A percentile compares a stretch with the other conserved stretches of the same genome.
phyloP scores from a whole-genome alignment of 64 coral and sea anemone species.

The Actinia equina region DNA sequence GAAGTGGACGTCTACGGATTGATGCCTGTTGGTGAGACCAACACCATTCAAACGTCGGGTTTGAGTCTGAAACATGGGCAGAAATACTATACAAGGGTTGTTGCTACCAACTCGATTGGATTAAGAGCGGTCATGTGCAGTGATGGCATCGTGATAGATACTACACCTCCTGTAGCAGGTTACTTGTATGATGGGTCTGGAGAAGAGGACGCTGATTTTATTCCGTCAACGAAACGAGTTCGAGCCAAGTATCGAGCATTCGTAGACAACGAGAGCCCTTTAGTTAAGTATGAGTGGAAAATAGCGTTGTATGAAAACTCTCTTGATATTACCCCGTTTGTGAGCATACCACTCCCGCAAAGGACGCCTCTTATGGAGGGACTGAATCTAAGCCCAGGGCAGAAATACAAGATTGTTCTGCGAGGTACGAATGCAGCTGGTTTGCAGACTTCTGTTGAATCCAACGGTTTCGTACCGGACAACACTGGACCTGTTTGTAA shows the following conservation, averaged over 20 bases:
- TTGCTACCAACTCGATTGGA: constrained; percentile 58
- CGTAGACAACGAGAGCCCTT: constrained; percentile 77
- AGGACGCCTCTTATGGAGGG: constrained; percentile 72
- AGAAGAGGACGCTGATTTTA: constrained; percentile 52
- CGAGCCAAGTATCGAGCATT: constrained; percentile 72
- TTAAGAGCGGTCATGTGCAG: constrained; percentile 86
- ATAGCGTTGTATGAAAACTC: constrained; percentile 34
- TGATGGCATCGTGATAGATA: constrained; percentile 89
- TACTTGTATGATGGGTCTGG: constrained; percentile 71
- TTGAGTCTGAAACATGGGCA: constrained; percentile 61
- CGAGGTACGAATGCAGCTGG: constrained; percentile 85
- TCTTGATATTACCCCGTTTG: constrained; percentile 70
- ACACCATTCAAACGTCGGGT: constrained; percentile 70
- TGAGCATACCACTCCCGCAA: constrained; percentile 73
- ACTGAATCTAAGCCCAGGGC: constrained; percentile 57
- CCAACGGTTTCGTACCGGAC: constrained; percentile 78
- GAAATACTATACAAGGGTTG: constrained; percentile 85
- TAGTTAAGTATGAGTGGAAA: constrained; percentile 88
- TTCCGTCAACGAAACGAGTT: constrained; percentile 77
- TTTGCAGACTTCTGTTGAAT: constrained; percentile 42
- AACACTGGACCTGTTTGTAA: constrained; percentile 61
- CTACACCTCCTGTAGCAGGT: constrained; percentile 69
- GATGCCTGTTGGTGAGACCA: constrained; percentile 65
- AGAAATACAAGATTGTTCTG: constrained; percentile 64
- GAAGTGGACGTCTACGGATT: constrained; percentile 72